Evolutionary conservation across 2,113 vertebrate genomes (phyloP).

Genomic region (Penelope pileata): DNA sequence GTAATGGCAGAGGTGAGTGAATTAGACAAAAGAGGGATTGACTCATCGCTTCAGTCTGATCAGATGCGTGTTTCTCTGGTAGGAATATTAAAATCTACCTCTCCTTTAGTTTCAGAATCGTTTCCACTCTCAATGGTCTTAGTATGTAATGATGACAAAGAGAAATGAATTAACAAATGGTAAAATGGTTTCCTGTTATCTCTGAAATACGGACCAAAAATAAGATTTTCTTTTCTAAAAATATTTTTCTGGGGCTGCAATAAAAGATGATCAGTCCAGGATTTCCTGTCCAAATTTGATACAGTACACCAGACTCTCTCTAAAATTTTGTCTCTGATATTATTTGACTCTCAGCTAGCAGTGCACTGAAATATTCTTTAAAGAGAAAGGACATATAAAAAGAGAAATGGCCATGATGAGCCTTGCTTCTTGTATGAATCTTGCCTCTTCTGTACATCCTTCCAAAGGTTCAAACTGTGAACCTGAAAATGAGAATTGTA

Average conservation of each 20-base stretch:
- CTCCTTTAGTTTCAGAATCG: background rate
- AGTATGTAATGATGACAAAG: background rate
- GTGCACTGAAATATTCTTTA: background rate
- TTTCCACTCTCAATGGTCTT: background rate
- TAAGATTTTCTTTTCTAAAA: background rate
- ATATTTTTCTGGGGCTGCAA: background rate
- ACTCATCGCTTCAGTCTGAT: background rate
- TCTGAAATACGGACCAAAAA: background rate
- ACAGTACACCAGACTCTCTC: background rate
- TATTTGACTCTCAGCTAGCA: background rate
- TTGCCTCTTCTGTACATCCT: background rate
- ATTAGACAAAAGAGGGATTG: background rate
- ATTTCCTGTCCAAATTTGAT: background rate
- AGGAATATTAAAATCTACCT: background rate
- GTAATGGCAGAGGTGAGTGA: background rate
- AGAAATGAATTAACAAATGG: background rate
- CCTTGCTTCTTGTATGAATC: background rate
- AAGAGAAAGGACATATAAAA: background rate
- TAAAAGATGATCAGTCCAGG: background rate
- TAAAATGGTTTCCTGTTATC: background rate
- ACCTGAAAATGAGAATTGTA: background rate
- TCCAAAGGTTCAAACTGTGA: background rate
- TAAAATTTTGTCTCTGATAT: background rate
- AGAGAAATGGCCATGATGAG: background rate
- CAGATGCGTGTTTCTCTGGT: background rate